Percentiles rank a stretch among this genome's conserved stretches.
Evolutionary conservation across 2,888 invertebrate species (phyloP).

Genomic region (Abrostola tripartita): DNA sequence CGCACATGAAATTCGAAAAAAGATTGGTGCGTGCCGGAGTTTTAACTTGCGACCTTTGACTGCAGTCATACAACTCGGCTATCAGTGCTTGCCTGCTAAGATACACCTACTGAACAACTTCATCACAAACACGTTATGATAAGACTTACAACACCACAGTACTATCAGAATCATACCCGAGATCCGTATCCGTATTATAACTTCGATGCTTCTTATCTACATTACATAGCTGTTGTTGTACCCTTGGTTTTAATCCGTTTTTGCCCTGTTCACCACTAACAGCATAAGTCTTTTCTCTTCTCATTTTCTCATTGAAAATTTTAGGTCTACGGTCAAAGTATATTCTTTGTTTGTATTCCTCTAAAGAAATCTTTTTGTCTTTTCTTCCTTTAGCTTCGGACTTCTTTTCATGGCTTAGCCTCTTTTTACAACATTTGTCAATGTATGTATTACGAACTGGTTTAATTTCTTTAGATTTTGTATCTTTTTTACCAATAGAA

Average conservation of each 20-base stretch:
- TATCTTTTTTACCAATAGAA: neutral
- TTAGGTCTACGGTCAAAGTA: conserved; percentile 9
- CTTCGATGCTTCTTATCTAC: conserved; percentile 19
- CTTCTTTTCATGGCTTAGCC: neutral
- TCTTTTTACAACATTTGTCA: conserved; percentile 24
- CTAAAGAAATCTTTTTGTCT: conserved; percentile 67
- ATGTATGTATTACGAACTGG: conserved; percentile 19
- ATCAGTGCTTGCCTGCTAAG: too few relatives aligned
- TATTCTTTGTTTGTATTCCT: conserved; percentile 67
- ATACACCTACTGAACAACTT: neutral
- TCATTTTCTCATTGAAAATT: neutral
- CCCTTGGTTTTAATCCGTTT: conserved; percentile 8
- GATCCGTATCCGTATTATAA: conserved; percentile 56
- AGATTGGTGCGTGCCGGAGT: too few relatives aligned
- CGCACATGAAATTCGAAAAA: too few relatives aligned
- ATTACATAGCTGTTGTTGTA: too few relatives aligned
- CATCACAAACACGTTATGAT: neutral
- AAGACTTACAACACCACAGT: conserved; percentile 54
- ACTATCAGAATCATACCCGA: conserved; percentile 66
- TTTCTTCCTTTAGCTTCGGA: conserved; percentile 3
- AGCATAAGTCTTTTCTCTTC: conserved; percentile 16
- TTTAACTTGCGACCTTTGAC: too few relatives aligned
- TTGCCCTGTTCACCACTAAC: conserved; percentile 8
- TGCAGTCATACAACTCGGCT: too few relatives aligned
- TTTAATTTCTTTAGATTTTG: conserved; percentile 12